These are phyloP conservation scores for Solenopsis fugax DNA, from an alignment of 1,140 invertebrate genomes.

Conservation along the genomic window DNA sequence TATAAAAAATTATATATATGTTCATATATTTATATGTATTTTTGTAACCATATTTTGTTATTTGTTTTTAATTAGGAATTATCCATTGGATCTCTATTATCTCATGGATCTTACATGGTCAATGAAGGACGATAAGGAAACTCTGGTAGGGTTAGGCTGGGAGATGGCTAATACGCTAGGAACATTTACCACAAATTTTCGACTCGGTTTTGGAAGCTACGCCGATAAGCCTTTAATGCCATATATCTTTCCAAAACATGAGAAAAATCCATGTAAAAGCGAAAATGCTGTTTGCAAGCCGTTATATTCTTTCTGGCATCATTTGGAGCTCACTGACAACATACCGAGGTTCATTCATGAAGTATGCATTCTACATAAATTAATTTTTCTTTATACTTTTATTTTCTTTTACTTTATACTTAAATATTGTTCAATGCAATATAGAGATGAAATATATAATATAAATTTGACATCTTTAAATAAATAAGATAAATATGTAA, in stretches of 20 bases:
- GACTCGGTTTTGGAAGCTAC: conserved; percentile 92
- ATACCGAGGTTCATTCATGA: conserved; percentile 80
- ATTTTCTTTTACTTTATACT: no score
- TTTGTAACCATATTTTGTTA: neutral
- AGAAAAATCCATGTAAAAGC: conserved; percentile 77
- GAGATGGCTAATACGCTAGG: conserved; percentile 89
- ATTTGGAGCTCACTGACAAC: conserved; percentile 83
- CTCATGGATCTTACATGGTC: conserved; percentile 96
- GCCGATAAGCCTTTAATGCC: conserved; percentile 92
- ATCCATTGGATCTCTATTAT: conserved; percentile 97
- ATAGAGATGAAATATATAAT: no score
- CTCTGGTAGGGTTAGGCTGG: conserved; percentile 91
- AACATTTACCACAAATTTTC: conserved; percentile 94
- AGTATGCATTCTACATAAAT: conserved; percentile 50
- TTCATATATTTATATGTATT: neutral
- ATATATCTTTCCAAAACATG: conserved; percentile 84
- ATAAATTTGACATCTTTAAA: no score
- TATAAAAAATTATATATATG: no score
- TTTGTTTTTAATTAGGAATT: conserved; percentile 88
- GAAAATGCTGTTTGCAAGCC: conserved; percentile 79
- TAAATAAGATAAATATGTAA: no score
- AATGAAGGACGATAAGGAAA: conserved; percentile 95
- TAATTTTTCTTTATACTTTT: neutral
- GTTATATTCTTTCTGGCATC: conserved; percentile 86
- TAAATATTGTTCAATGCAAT: no score